Evolutionary conservation across 2,888 invertebrate species (phyloP).

Genomic region (Cerceris ruficornis): DNA sequence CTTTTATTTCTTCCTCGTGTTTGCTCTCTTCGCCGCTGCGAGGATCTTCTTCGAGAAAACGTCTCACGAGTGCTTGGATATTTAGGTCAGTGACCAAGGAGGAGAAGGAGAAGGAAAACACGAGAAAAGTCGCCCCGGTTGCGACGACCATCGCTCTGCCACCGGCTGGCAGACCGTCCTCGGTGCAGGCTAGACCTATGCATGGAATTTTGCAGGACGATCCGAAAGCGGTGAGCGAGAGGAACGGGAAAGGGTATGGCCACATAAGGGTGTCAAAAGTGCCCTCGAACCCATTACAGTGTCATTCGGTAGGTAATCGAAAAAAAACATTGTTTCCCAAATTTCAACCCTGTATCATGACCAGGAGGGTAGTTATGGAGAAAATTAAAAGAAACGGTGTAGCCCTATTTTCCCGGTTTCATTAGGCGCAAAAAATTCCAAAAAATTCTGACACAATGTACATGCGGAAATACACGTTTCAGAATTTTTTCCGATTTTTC

Average conservation of each 20-base stretch:
- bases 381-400: too few species aligned
- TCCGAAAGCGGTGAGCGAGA: constrained; percentile 71
- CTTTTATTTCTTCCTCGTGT: constrained; percentile 66
- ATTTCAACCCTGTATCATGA: too few species aligned
- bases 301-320: too few species aligned
- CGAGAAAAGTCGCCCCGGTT: constrained; percentile 85
- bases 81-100: constrained; percentile 91
- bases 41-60: constrained; percentile 3
- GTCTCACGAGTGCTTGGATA: constrained; percentile 35
- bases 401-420: too few species aligned
- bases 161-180: constrained; percentile 79
- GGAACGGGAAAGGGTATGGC: neutral
- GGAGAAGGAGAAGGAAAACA: constrained; percentile 93
- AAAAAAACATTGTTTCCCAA: too few species aligned
- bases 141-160: constrained; percentile 64
- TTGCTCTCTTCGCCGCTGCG: constrained; percentile 7
- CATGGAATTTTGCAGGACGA: constrained; percentile 76
- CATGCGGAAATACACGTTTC: too few species aligned
- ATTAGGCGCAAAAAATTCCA: too few species aligned
- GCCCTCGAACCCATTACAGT: too few species aligned
- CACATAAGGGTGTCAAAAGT: neutral
- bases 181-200: constrained; percentile 78
- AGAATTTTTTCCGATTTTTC: too few species aligned
- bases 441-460: too few species aligned
- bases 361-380: too few species aligned